Evolutionary conservation across 53 echinoderm and acorn worm genomes (phyloP).

Genomic region (Holothuria leucospilota): DNA sequence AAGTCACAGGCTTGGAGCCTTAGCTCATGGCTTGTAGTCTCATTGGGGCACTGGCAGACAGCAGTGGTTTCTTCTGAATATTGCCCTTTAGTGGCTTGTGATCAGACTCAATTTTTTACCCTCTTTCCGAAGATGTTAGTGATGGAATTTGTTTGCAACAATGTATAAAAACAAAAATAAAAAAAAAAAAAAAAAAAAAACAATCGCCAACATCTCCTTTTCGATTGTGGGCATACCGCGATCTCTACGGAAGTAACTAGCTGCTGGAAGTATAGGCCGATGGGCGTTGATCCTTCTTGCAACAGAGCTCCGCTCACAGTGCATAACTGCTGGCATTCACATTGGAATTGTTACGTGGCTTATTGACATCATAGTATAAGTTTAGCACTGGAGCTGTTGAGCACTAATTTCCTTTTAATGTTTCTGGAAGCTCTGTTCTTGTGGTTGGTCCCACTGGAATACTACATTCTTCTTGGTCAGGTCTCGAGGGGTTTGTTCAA

Average conservation of each 20-base stretch:
- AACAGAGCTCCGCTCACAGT: slow-evolving; percentile 56
- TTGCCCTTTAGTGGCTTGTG: slow-evolving; percentile 69
- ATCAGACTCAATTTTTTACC: slow-evolving; percentile 54
- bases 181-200: too few species aligned
- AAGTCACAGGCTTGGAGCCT: slow-evolving; percentile 66
- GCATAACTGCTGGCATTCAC: slow-evolving; percentile 78
- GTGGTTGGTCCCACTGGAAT: slow-evolving; percentile 53
- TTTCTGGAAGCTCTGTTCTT: slow-evolving; percentile 32
- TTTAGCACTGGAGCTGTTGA: slow-evolving; percentile 43
- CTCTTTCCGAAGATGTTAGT: slow-evolving; percentile 59
- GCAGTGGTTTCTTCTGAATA: slow-evolving; percentile 45
- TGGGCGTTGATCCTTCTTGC: slow-evolving; percentile 61
- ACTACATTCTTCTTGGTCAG: slow-evolving; percentile 53
- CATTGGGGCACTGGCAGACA: slow-evolving; percentile 50
- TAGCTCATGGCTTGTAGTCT: slow-evolving; percentile 62
- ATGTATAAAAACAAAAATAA: too few species aligned
- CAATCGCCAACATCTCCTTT: slow-evolving; percentile 78
- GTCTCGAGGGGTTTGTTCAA: background rate
- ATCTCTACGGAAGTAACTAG: slow-evolving; percentile 60
- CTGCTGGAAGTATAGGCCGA: slow-evolving; percentile 69
- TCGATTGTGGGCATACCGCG: slow-evolving; percentile 72
- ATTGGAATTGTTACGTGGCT: slow-evolving; percentile 60
- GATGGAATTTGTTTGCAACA: slow-evolving; percentile 61
- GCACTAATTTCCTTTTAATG: too few species aligned
- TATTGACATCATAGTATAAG: slow-evolving; percentile 44